These are phyloP conservation scores for Sigmodon hispidus DNA, from an alignment of 2,113 vertebrate genomes.

Conservation along the genomic window DNA sequence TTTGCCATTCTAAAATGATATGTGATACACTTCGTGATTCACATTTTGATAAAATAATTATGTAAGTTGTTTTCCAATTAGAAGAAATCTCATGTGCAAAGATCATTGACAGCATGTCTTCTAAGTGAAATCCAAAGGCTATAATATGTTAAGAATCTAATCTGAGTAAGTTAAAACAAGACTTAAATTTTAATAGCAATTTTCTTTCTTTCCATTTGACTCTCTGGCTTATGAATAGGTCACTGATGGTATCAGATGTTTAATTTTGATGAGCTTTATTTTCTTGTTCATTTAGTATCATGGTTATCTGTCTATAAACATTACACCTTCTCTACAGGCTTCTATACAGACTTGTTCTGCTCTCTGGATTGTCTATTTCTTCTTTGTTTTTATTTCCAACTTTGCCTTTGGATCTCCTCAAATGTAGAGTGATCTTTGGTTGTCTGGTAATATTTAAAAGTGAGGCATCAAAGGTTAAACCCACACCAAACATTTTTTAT, in stretches of 20 bases:
- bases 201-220: background rate
- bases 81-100: conserved; percentile 1
- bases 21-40: background rate
- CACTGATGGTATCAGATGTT: background rate
- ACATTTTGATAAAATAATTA: background rate
- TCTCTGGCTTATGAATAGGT: background rate
- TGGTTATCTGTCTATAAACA: background rate
- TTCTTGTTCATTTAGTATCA: background rate
- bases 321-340: background rate
- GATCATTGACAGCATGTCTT: background rate
- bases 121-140: background rate
- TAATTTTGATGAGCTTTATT: background rate
- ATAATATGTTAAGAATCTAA: background rate
- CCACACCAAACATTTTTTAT: background rate
- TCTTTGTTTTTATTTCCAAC: background rate
- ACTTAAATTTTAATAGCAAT: background rate
- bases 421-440: background rate
- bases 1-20: conserved; percentile 3
- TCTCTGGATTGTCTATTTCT: background rate
- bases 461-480: background rate
- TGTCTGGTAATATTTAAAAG: conserved; percentile 15
- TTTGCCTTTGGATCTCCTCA: background rate
- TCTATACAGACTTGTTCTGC: background rate
- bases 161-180: background rate
- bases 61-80: background rate